Evolutionary conservation across 2,113 vertebrate species (phyloP), one percentile per base, ranked within the genome.

Genomic region (Mus pahari): DNA sequence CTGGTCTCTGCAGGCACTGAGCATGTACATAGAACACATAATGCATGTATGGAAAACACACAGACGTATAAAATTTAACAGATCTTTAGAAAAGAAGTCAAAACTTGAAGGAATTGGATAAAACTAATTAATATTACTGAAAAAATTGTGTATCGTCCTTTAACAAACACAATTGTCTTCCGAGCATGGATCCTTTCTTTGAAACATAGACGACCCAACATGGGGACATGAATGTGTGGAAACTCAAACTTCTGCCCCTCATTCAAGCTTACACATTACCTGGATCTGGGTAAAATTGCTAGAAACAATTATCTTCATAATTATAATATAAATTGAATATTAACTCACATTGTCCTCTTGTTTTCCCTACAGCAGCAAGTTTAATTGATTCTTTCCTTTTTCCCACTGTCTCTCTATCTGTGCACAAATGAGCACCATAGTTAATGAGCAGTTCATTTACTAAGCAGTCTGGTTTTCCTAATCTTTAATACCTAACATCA

Each of bases 161-260:
- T 60, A 86, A 74, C 64, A 81, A 64, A 53, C 33, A 55, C 42
- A 71, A 71, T 8, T 42, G 68, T 31, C 58, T 20, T 10, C 28
- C 55, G 17, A 45, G 62, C 31, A 78, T 60, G 50, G 39, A 31
- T 73, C 3, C 26, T 42, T 33, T 28, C 74, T 84, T 70, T 33
- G 33, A 45, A 58, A 74, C 26, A 13, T 11, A n/a, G 22, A 14
- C 28, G 7, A 2, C 16, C 9, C 22, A 2, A n/a, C 17, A 19
- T 1, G 7, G 7, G 1, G 39, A 1, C 4, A 0, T 2, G 9
- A 0, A 36, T 5, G 0, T 7, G 33, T 12, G 11, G 13, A 58
- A 58, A 66, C 81, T 91, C 26, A 50, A 70, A 90, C 31, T 48
- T 83, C 11, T 0, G 4, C 36, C 12, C 24, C 0, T 96, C 20